These are phyloP conservation scores for Tychaedon coryphoeus DNA, from an alignment of 2,113 vertebrate genomes.

Conservation along the genomic window DNA sequence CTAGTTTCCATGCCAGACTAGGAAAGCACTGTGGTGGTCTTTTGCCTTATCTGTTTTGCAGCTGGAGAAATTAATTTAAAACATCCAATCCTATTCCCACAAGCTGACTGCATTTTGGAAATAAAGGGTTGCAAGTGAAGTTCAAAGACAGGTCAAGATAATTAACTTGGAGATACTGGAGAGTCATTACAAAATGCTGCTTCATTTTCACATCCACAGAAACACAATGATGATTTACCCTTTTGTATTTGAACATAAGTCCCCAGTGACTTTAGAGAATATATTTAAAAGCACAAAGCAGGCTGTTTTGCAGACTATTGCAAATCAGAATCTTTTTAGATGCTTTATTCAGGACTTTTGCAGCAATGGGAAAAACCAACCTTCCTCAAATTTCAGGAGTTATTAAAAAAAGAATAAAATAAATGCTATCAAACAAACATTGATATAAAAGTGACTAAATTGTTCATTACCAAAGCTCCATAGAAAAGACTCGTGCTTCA, in stretches of 20 bases:
- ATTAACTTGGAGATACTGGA: not conserved
- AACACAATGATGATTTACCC: not conserved
- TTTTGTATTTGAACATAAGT: not conserved
- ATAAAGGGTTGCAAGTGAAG: not conserved
- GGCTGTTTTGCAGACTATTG: not conserved
- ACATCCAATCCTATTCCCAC: not conserved
- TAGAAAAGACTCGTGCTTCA: not conserved
- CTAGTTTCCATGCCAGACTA: not conserved
- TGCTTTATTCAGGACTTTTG: not conserved
- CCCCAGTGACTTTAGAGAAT: not conserved
- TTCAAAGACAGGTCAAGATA: not conserved
- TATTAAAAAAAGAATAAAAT: not conserved
- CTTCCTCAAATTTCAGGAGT: not conserved
- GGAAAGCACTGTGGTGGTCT: not conserved
- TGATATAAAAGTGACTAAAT: not conserved
- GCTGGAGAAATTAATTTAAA: not conserved
- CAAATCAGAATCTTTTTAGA: not conserved
- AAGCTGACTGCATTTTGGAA: not conserved
- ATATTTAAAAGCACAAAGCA: not conserved
- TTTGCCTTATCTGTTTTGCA: not conserved
- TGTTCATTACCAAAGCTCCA: not conserved
- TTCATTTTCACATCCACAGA: not conserved
- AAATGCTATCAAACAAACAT: not conserved
- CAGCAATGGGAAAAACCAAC: not conserved
- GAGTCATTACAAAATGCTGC: not conserved